These are phyloP conservation scores for Cremastinae sp. DNA, from an alignment of 2,888 invertebrate genomes.

Conservation along the genomic window DNA sequence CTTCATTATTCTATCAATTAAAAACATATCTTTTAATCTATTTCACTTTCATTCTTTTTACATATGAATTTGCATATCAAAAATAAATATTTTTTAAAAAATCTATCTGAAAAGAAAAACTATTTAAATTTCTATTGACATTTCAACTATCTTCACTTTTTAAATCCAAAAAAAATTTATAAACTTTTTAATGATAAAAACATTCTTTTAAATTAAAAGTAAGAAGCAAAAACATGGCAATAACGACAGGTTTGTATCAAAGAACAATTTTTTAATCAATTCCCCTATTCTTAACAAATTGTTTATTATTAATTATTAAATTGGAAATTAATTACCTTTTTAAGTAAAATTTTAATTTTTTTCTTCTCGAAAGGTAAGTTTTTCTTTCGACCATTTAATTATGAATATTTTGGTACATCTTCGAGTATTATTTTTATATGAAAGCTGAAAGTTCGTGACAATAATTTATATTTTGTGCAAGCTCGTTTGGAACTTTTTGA, in stretches of 20 bases:
- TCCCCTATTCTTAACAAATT: no score
- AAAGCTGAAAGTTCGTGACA: conserved; percentile 40
- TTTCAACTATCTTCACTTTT: no score
- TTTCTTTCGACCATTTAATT: conserved; percentile 2
- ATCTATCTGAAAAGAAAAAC: no score
- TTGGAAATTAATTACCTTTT: no score
- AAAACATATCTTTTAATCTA: neutral
- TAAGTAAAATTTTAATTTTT: neutral
- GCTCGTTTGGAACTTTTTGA: conserved; percentile 26
- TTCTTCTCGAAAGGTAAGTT: conserved; percentile 39
- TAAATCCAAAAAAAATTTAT: no score
- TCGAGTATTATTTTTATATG: no score
- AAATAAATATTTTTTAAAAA: neutral
- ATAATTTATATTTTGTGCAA: conserved; percentile 50
- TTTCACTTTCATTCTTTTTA: neutral
- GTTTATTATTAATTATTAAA: no score
- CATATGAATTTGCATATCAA: neutral
- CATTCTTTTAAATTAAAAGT: no score
- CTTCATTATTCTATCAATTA: neutral
- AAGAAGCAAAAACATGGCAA: conserved; percentile 4
- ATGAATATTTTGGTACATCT: no score
- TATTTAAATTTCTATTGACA: no score
- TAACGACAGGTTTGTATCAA: conserved; percentile 41
- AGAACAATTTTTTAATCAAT: no score
- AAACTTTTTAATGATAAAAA: no score